phyloP scores from a whole-genome alignment of 2,888 invertebrate genomes.

The Chrysodeixis includens region DNA sequence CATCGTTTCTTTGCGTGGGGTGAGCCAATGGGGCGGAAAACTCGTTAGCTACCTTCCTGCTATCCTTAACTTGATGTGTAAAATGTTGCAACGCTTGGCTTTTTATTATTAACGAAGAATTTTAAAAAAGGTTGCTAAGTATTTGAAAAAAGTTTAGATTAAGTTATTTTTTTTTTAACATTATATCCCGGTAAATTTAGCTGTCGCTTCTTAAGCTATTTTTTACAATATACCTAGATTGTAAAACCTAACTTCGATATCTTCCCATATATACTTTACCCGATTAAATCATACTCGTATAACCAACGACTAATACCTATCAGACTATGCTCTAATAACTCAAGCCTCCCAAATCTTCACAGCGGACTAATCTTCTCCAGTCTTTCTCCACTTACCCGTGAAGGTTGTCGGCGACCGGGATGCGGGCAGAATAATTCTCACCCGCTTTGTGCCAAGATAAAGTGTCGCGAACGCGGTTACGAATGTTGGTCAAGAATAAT shows the following conservation, averaged over 20 bases:
- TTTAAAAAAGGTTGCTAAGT: conserved; percentile 15
- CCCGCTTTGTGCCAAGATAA: conserved; percentile 64
- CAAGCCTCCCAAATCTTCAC: conserved; percentile 35
- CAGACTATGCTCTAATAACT: conserved; percentile 7
- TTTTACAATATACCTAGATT: too few relatives aligned
- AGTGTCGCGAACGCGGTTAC: conserved; percentile 57
- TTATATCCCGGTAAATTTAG: too few relatives aligned
- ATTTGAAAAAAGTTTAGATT: too few relatives aligned
- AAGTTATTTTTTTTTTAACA: too few relatives aligned
- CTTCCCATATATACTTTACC: not conserved
- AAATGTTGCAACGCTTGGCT: conserved; percentile 50
- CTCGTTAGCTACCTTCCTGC: conserved; percentile 61
- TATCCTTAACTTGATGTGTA: conserved; percentile 49
- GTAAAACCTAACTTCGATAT: too few relatives aligned
- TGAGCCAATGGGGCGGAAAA: conserved; percentile 67
- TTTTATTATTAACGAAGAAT: conserved; percentile 14
- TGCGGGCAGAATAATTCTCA: conserved; percentile 74
- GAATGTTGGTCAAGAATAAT: conserved; percentile 60
- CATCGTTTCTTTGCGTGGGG: conserved; percentile 60
- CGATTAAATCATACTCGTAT: not conserved
- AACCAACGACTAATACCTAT: not conserved
- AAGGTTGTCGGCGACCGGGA: conserved; percentile 68
- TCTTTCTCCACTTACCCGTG: conserved; percentile 65
- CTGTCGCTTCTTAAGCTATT: too few relatives aligned
- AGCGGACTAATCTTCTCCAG: conserved; percentile 42